Evolutionary conservation across 30 jellyfish, hydroid and myxozoan species (phyloP).

Genomic region (Morbakka virulenta): DNA sequence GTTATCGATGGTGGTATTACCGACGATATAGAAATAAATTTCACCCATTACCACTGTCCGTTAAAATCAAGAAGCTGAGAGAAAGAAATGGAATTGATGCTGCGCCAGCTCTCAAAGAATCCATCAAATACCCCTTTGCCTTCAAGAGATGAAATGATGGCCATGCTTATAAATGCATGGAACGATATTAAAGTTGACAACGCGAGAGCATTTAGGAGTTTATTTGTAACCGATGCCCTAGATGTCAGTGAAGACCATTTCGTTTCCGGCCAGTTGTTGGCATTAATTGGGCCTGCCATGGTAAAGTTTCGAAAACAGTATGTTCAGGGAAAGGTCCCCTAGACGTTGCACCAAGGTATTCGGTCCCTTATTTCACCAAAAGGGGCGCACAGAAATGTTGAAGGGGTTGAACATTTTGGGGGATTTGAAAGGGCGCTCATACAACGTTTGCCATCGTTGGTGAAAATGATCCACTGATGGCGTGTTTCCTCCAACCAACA

Average conservation of each 20-base stretch:
- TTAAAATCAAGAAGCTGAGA: constrained; percentile 27
- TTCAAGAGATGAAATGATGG: constrained; percentile 46
- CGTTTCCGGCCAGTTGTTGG: too few species aligned
- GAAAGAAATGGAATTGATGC: constrained; percentile 50
- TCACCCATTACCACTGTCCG: constrained; percentile 26
- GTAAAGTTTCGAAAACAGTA: constrained; percentile 14
- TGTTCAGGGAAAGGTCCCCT: not conserved
- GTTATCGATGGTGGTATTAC: constrained; percentile 71
- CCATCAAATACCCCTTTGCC: constrained; percentile 42
- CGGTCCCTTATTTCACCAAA: constrained; percentile 15
- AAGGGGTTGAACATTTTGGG: too few species aligned
- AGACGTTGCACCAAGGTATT: constrained; percentile 4
- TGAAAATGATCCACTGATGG: too few species aligned
- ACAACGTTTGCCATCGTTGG: too few species aligned
- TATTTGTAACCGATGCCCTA: constrained; percentile 7
- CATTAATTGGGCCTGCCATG: constrained; percentile 27
- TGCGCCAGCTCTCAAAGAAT: not conserved
- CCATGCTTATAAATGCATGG: constrained; percentile 7
- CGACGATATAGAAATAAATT: constrained; percentile 44
- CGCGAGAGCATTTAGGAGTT: constrained; percentile 4
- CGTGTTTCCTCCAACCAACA: too few species aligned
- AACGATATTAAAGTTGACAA: constrained; percentile 1
- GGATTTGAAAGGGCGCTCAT: too few species aligned
- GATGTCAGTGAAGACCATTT: constrained; percentile 14
- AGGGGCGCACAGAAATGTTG: too few species aligned